A percentile compares a stretch with the other conserved stretches of the same genome.
These are phyloP conservation scores for Helleia helle DNA, from an alignment of 2,888 invertebrate genomes.

Conservation along the genomic window DNA sequence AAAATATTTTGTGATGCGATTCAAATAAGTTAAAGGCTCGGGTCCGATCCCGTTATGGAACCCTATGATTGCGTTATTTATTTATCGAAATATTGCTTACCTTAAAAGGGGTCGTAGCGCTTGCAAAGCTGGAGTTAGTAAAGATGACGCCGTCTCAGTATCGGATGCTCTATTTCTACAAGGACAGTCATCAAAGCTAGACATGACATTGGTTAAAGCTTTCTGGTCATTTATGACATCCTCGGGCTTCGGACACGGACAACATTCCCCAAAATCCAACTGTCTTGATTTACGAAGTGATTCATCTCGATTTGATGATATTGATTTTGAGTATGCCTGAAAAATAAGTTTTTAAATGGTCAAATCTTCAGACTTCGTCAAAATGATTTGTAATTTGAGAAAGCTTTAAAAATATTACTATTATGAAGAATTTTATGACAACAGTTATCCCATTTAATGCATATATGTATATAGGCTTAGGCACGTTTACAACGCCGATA, in stretches of 20 bases:
- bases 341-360: too few relatives aligned
- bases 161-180: slow-evolving; percentile 27
- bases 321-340: slow-evolving; percentile 39
- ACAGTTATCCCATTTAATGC: too few relatives aligned
- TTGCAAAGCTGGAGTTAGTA: slow-evolving; percentile 35
- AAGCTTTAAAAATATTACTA: too few relatives aligned
- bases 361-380: too few relatives aligned
- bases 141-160: slow-evolving; percentile 42
- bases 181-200: slow-evolving; percentile 13
- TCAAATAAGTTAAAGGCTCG: too few relatives aligned
- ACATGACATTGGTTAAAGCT: neutral
- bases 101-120: slow-evolving; percentile 29
- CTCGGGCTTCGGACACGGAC: slow-evolving; percentile 42
- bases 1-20: too few relatives aligned
- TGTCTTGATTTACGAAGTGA: slow-evolving; percentile 25
- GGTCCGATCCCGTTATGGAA: too few relatives aligned
- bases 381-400: too few relatives aligned
- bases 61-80: too few relatives aligned
- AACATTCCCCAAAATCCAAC: slow-evolving; percentile 36
- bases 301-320: slow-evolving; percentile 25
- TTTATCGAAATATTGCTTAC: slow-evolving; percentile 19
- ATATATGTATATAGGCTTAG: too few relatives aligned
- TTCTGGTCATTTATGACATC: slow-evolving; percentile 9
- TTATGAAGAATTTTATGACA: too few relatives aligned
- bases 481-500: too few relatives aligned